These are phyloP conservation scores for Suillia variegata DNA, from an alignment of 2,888 invertebrate genomes.

Conservation along the genomic window DNA sequence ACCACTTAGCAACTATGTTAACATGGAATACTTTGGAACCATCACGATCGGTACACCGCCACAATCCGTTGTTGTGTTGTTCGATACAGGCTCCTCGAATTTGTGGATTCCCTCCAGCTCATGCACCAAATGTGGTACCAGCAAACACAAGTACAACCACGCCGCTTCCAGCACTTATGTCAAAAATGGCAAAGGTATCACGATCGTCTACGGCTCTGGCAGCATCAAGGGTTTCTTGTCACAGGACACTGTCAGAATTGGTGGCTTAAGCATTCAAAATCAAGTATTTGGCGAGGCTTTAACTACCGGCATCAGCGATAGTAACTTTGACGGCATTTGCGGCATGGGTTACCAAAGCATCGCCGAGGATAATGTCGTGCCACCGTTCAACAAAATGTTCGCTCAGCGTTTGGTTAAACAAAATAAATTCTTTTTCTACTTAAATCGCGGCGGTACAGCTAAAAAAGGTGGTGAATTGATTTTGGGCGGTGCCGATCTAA, in stretches of 20 bases:
- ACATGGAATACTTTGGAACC: slow-evolving; percentile 47
- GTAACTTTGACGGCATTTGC: slow-evolving; percentile 97
- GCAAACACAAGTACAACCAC: slow-evolving; percentile 92
- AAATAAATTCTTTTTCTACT: slow-evolving; percentile 91
- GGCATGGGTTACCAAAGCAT: slow-evolving; percentile 89
- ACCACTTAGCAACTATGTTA: slow-evolving; percentile 35
- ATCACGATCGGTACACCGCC: slow-evolving; percentile 88
- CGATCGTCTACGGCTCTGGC: slow-evolving; percentile 85
- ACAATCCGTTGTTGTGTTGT: slow-evolving; percentile 89
- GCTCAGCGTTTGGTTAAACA: slow-evolving; percentile 71
- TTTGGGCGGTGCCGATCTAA: slow-evolving; percentile 89
- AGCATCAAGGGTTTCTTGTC: slow-evolving; percentile 34
- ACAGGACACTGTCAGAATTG: slow-evolving; percentile 73
- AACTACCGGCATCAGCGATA: slow-evolving; percentile 83
- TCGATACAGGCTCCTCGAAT: slow-evolving; percentile 70
- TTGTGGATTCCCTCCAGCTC: slow-evolving; percentile 73
- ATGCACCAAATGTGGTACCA: slow-evolving; percentile 67
- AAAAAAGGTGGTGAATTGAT: slow-evolving; percentile 81
- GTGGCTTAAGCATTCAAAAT: slow-evolving; percentile 70
- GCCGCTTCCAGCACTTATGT: slow-evolving; percentile 77
- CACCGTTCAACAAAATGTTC: slow-evolving; percentile 91
- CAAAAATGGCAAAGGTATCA: slow-evolving; percentile 85
- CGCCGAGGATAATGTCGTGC: slow-evolving; percentile 84
- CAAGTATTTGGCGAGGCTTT: slow-evolving; percentile 96
- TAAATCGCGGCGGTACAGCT: slow-evolving; percentile 75